phyloP scores from a whole-genome alignment of 2,113 vertebrate species.

The Aegypius monachus region DNA sequence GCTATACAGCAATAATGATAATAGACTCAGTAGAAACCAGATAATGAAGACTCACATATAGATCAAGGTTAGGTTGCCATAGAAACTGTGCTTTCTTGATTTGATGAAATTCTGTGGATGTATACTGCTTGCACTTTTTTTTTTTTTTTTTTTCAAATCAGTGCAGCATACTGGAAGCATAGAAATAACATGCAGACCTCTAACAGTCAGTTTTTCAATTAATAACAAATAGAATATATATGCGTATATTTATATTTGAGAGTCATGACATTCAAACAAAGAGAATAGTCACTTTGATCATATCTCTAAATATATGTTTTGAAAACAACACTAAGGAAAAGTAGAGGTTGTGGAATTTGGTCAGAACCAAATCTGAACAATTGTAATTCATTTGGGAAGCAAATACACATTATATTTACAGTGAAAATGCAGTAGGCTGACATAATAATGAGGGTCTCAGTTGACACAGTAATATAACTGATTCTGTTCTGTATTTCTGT shows the following conservation, averaged over 20 bases:
- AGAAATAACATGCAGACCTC: neutral
- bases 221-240: neutral
- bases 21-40: slow-evolving; percentile 34
- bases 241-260: neutral
- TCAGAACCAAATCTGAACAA: neutral
- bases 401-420: neutral
- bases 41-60: slow-evolving; percentile 52
- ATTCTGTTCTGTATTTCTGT: neutral
- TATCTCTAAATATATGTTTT: neutral
- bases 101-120: neutral
- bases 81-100: slow-evolving; percentile 52
- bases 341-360: neutral
- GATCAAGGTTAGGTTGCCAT: slow-evolving; percentile 62
- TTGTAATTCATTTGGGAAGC: neutral
- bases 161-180: neutral
- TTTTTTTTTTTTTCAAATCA: neutral
- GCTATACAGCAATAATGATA: slow-evolving; percentile 34
- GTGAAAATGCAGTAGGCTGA: neutral
- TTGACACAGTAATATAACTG: neutral
- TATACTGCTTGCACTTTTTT: neutral
- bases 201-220: neutral
- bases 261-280: neutral
- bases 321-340: neutral
- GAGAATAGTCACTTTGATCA: neutral
- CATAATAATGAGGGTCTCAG: neutral